Conservation (phyloP, 2,113 vertebrate genomes). For the human (Homo sapiens) region DNA sequence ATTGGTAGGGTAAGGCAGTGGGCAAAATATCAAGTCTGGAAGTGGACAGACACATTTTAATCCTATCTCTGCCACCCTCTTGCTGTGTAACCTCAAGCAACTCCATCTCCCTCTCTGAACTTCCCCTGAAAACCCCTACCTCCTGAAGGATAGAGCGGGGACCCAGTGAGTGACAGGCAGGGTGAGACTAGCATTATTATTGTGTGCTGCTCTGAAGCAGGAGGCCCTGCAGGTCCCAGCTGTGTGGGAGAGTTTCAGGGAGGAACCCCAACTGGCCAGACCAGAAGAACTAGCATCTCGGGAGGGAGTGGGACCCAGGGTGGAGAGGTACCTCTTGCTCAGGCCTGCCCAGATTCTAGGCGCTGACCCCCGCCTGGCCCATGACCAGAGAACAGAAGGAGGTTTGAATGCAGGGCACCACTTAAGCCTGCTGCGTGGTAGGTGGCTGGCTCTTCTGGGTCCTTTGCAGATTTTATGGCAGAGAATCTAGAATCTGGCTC, state of each 20-base stretch:
- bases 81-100: background rate
- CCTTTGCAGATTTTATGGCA: background rate
- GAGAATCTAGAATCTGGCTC: background rate
- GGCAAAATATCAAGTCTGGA: background rate
- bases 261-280: constrained; percentile 71
- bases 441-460: background rate
- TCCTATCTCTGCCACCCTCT: background rate
- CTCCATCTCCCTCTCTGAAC: background rate
- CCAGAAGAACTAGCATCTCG: constrained; percentile 65
- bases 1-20: background rate
- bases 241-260: constrained; percentile 80
- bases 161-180: background rate
- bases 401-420: background rate
- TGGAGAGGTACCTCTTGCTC: constrained; percentile 66
- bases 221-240: constrained; percentile 57
- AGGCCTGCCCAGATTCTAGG: constrained; percentile 64
- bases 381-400: background rate
- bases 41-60: background rate
- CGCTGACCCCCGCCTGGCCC: constrained; percentile 51
- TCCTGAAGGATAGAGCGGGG: background rate
- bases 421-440: background rate
- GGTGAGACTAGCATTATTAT: background rate
- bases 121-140: background rate
- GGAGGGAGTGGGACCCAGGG: constrained; percentile 69
- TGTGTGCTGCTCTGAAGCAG: background rate